phyloP scores from a whole-genome alignment of 2,888 invertebrate species.

The Meta bourneti region DNA sequence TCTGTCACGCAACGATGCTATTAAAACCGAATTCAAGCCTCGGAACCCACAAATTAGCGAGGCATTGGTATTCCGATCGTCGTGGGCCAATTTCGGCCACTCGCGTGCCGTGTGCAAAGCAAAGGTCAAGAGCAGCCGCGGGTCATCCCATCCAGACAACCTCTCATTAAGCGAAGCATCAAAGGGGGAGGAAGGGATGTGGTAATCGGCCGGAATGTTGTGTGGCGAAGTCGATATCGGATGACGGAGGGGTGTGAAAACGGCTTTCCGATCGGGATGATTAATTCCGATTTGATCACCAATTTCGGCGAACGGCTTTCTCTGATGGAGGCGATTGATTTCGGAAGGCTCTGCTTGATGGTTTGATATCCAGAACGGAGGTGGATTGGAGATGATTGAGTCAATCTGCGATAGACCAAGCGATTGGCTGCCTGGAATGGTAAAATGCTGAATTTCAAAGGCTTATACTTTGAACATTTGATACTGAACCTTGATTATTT shows the following conservation, averaged over 20 bases:
- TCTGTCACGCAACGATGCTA: neutral
- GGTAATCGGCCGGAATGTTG: neutral
- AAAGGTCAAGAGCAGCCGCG: constrained; percentile 44
- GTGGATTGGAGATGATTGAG: no score
- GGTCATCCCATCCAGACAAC: constrained; percentile 43
- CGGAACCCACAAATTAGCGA: constrained; percentile 7
- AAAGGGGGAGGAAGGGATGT: neutral
- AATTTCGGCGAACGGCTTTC: constrained; percentile 1
- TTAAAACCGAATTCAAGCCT: neutral
- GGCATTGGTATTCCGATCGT: constrained; percentile 61
- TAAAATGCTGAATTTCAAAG: no score
- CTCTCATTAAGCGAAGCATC: constrained; percentile 40
- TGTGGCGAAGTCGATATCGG: constrained; percentile 11
- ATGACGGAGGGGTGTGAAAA: constrained; percentile 46
- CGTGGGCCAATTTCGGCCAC: constrained; percentile 35
- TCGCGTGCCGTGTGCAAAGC: constrained; percentile 67
- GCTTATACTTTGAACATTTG: no score
- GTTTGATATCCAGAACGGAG: no score
- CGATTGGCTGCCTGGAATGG: no score
- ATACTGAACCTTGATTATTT: no score
- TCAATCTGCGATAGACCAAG: no score
- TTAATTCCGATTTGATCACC: constrained; percentile 54
- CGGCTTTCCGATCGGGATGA: constrained; percentile 27
- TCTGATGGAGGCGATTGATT: constrained; percentile 17
- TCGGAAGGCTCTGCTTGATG: no score